These are phyloP conservation scores for Poecilia gillii DNA, from an alignment of 2,797 vertebrate species.

Conservation along the genomic window DNA sequence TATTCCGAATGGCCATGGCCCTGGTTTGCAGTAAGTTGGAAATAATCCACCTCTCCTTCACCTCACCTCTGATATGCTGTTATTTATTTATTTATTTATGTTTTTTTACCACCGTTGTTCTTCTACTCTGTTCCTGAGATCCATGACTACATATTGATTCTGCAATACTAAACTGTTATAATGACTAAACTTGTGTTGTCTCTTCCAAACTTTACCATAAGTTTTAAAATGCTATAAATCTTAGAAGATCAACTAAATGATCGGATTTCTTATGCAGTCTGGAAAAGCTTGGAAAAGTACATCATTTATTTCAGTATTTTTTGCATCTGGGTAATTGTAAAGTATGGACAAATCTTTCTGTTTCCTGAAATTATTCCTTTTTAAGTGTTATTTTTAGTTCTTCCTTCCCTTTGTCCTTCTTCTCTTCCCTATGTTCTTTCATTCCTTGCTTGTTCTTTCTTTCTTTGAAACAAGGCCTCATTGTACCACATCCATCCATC, in stretches of 20 bases:
- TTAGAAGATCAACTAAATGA: not conserved
- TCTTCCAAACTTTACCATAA: not conserved
- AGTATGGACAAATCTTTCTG: not conserved
- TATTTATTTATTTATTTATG: too few relatives aligned
- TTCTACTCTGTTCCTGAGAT: not conserved
- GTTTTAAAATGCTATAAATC: not conserved
- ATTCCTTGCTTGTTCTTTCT: not conserved
- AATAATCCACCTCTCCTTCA: not conserved
- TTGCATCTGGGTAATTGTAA: not conserved
- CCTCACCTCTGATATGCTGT: not conserved
- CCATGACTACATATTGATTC: conserved; percentile 24
- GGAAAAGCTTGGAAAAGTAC: not conserved
- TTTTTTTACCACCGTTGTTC: not conserved
- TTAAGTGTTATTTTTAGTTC: not conserved
- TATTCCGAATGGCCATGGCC: conserved; percentile 96
- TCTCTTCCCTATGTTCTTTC: not conserved
- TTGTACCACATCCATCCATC: not conserved
- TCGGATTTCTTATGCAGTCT: not conserved
- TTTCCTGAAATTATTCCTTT: not conserved
- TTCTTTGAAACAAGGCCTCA: too few relatives aligned
- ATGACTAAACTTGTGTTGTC: not conserved
- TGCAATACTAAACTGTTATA: conserved; percentile 44
- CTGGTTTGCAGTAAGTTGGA: conserved; percentile 94
- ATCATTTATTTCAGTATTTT: not conserved
- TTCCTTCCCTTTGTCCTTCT: not conserved